phyloP scores from a whole-genome alignment of 2,797 vertebrate genomes.

The Artibeus jamaicensis region DNA sequence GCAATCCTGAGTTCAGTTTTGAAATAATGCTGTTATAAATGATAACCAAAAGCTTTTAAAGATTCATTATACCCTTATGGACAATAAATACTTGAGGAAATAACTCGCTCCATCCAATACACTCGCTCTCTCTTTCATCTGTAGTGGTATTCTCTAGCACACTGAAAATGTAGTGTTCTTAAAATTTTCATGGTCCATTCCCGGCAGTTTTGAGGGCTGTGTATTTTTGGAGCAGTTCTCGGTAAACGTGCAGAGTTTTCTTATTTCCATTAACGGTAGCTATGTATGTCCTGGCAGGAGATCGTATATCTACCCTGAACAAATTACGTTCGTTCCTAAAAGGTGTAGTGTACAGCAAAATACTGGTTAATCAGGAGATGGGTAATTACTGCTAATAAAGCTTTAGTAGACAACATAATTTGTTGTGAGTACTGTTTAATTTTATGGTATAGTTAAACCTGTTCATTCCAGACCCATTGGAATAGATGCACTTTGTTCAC shows the following conservation, averaged over 20 bases:
- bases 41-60: not conserved
- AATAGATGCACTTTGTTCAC: conserved; percentile 47
- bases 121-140: accelerated
- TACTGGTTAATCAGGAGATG: conserved; percentile 67
- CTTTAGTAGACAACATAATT: conserved; percentile 64
- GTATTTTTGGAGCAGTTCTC: conserved; percentile 3
- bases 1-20: not conserved
- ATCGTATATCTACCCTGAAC: conserved; percentile 22
- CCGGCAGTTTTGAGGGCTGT: not conserved
- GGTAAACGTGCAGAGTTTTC: not conserved
- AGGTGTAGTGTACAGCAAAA: conserved; percentile 59
- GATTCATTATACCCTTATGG: not conserved
- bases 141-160: not conserved
- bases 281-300: conserved; percentile 19
- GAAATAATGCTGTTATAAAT: not conserved
- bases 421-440: conserved; percentile 68
- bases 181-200: not conserved
- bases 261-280: conserved; percentile 17
- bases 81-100: not conserved
- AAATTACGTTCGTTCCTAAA: conserved; percentile 51
- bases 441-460: conserved; percentile 64
- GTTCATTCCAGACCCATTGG: conserved; percentile 46
- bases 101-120: not conserved
- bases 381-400: conserved; percentile 67
- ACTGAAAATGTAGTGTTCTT: not conserved